A percentile compares a stretch with the other conserved stretches of the same genome.
Conservation (phyloP, 2,113 vertebrate species). For the Lagopus leucura region DNA sequence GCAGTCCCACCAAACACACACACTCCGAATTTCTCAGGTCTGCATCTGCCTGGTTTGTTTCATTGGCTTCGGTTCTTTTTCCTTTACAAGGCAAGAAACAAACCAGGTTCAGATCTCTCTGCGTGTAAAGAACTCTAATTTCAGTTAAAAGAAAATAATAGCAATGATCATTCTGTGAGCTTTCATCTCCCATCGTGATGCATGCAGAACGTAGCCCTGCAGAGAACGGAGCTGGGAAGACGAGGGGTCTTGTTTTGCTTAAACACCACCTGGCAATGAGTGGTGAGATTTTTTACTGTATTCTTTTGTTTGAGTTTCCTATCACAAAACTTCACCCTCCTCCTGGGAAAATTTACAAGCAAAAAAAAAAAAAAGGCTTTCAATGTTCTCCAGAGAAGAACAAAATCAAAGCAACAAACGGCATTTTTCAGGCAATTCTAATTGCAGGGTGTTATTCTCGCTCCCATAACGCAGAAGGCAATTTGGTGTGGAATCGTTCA, state of each 20-base stretch:
- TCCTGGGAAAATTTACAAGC: neutral
- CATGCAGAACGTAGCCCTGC: rapidly evolving
- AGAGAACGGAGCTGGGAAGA: neutral
- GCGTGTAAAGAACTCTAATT: rapidly evolving
- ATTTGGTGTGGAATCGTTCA: neutral
- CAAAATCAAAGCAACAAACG: neutral
- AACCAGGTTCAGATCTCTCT: neutral
- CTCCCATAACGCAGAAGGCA: neutral
- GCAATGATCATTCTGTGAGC: neutral
- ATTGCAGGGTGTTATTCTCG: neutral
- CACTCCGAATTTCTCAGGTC: neutral
- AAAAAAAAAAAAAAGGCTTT: neutral
- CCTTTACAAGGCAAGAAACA: neutral
- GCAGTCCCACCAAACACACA: neutral
- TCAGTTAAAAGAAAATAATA: neutral
- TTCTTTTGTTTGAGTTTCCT: neutral
- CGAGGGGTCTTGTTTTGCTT: neutral
- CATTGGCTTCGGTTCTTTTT: neutral
- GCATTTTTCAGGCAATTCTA: neutral
- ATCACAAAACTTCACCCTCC: neutral
- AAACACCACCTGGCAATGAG: neutral
- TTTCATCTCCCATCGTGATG: neutral
- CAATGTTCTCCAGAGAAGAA: neutral
- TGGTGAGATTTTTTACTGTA: rapidly evolving
- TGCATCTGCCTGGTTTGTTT: neutral